Evolutionary conservation across 2,113 vertebrate genomes (phyloP).

Genomic region (Recurvirostra avosetta): DNA sequence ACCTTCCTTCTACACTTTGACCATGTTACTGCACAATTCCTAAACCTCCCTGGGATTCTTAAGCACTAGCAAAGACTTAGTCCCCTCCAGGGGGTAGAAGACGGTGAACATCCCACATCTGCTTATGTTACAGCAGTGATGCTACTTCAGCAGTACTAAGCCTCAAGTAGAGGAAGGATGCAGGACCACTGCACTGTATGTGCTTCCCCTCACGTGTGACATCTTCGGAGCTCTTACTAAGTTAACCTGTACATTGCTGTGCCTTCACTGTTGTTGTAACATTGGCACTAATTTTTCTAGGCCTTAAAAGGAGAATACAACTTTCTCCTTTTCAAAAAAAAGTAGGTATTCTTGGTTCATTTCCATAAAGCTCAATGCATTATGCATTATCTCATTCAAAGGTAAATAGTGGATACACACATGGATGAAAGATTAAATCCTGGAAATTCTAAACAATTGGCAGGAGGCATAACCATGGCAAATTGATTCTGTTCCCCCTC

Average conservation of each 20-base stretch:
- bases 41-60: background rate
- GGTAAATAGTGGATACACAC: constrained; percentile 71
- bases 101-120: background rate
- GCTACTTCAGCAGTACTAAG: background rate
- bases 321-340: background rate
- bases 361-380: constrained; percentile 67
- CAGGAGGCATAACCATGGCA: constrained; percentile 73
- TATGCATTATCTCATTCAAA: constrained; percentile 77
- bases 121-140: background rate
- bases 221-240: background rate
- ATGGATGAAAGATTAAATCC: constrained; percentile 78
- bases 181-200: background rate
- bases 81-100: background rate
- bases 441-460: constrained; percentile 75
- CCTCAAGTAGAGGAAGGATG: background rate
- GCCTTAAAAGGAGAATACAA: background rate
- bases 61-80: constrained; percentile 16
- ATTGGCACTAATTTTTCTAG: background rate
- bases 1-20: constrained; percentile 35
- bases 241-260: background rate
- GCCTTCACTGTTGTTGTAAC: background rate
- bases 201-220: background rate
- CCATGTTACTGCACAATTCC: background rate
- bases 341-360: constrained; percentile 59
- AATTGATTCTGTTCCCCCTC: constrained; percentile 74